Percentiles rank a stretch among this genome's conserved stretches.
Evolutionary conservation across 2,797 vertebrate genomes (phyloP).

Genomic region (Tolypeutes matacus): DNA sequence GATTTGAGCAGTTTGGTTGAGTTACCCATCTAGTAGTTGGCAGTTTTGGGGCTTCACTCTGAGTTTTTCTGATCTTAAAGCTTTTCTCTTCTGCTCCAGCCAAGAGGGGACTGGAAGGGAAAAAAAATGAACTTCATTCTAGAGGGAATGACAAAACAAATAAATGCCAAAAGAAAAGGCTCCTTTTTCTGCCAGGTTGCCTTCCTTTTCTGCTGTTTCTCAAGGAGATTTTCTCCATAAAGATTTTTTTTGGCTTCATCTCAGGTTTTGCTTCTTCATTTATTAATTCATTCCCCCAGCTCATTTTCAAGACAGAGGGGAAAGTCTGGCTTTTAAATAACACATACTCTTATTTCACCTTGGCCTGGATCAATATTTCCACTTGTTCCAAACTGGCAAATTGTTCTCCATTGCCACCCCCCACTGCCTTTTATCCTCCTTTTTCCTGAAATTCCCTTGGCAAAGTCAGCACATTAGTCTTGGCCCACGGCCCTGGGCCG

Average conservation of each 20-base stretch:
- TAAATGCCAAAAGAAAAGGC: background rate
- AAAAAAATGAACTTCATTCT: background rate
- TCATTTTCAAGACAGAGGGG: constrained; percentile 23
- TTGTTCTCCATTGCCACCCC: background rate
- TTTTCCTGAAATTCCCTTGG: background rate
- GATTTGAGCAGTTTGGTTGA: background rate
- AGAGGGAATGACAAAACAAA: background rate
- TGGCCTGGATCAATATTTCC: constrained; percentile 27
- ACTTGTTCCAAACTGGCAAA: background rate
- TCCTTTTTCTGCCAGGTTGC: background rate
- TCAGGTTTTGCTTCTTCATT: background rate
- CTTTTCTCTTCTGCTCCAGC: background rate
- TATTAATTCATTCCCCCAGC: constrained; percentile 22
- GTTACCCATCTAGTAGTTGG: background rate
- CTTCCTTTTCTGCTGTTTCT: background rate
- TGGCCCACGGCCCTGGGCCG: background rate
- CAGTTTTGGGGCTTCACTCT: background rate
- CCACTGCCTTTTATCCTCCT: background rate
- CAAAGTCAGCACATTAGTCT: background rate
- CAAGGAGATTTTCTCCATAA: constrained; percentile 3
- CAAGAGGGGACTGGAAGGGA: background rate
- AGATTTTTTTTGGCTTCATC: background rate
- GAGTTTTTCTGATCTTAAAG: background rate
- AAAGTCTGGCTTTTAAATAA: constrained; percentile 30
- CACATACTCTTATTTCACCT: background rate